These are phyloP conservation scores for Nothobranchius kuhntae DNA, from an alignment of 2,113 vertebrate genomes.

Conservation along the genomic window DNA sequence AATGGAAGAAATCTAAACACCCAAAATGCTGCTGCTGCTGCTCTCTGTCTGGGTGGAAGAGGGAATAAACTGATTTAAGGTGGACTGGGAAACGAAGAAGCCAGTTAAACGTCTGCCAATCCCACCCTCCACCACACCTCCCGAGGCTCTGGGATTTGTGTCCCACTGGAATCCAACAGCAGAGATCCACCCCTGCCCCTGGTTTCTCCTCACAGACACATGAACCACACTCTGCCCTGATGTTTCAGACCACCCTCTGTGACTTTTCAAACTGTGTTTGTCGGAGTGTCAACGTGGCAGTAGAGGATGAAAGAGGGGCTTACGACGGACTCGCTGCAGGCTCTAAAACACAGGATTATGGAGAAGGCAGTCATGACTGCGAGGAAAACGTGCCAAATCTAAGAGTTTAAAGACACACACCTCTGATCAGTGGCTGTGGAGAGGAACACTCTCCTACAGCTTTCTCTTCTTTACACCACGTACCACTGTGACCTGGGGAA, in stretches of 20 bases:
- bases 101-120: constrained; percentile 45
- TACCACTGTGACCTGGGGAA: constrained; percentile 60
- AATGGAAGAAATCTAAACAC: constrained; percentile 45
- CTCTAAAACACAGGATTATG: constrained; percentile 55
- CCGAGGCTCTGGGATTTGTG: constrained; percentile 41
- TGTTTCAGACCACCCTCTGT: constrained; percentile 34
- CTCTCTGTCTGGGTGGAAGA: constrained; percentile 25
- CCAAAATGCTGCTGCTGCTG: constrained; percentile 34
- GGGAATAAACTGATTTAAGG: constrained; percentile 1
- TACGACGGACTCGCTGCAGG: constrained; percentile 34
- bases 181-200: constrained; percentile 8
- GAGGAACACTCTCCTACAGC: background rate
- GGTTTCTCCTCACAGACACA: constrained; percentile 8
- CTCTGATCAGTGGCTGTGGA: constrained; percentile 8
- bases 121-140: constrained; percentile 36
- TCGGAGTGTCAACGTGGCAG: constrained; percentile 17
- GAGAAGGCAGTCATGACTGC: constrained; percentile 33
- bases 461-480: constrained; percentile 32
- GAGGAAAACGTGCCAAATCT: constrained; percentile 55
- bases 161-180: constrained; percentile 27
- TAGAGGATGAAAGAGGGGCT: constrained; percentile 46
- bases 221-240: constrained; percentile 17
- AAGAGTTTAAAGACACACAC: constrained; percentile 27
- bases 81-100: constrained; percentile 18
- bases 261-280: constrained; percentile 23